Percentiles rank a stretch among this genome's conserved stretches.
phyloP scores from a whole-genome alignment of 2,888 invertebrate species.

The Ectemnius continuus region DNA sequence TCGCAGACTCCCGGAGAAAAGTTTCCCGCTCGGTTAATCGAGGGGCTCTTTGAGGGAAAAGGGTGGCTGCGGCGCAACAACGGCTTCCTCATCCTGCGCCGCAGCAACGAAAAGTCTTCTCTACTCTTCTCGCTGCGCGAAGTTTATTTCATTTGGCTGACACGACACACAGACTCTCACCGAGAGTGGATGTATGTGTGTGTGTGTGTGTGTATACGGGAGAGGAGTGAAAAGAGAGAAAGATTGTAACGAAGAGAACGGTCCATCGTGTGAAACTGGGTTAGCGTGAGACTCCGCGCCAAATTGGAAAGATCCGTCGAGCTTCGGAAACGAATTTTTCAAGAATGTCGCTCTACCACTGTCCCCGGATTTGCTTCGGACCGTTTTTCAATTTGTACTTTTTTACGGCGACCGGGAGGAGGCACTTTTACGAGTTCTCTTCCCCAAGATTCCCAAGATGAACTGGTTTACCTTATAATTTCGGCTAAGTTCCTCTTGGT shows the following conservation, averaged over 20 bases:
- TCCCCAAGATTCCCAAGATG: too few species aligned
- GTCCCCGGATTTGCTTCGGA: background rate
- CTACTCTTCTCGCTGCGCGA: constrained; percentile 15
- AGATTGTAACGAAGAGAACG: constrained; percentile 40
- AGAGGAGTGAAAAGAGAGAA: constrained; percentile 16
- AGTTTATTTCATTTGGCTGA: constrained; percentile 44
- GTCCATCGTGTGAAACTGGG: constrained; percentile 31
- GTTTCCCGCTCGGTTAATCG: constrained; percentile 14
- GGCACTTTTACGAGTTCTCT: too few species aligned
- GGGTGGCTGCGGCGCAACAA: background rate
- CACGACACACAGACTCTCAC: constrained; percentile 12
- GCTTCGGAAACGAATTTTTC: constrained; percentile 36
- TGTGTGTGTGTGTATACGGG: too few species aligned
- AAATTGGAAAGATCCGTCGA: constrained; percentile 42
- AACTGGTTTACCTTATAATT: too few species aligned
- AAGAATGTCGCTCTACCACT: background rate
- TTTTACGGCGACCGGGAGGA: too few species aligned
- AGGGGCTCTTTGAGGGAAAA: constrained; percentile 7
- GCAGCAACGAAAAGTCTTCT: constrained; percentile 32
- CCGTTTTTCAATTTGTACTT: background rate
- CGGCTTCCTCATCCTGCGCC: constrained; percentile 12
- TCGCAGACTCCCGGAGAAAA: background rate
- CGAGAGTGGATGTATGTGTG: too few species aligned
- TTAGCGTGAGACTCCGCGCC: constrained; percentile 24
- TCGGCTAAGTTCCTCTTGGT: too few species aligned